phyloP scores from a whole-genome alignment of 2,113 vertebrate genomes.

The Cercopithecus mona region DNA sequence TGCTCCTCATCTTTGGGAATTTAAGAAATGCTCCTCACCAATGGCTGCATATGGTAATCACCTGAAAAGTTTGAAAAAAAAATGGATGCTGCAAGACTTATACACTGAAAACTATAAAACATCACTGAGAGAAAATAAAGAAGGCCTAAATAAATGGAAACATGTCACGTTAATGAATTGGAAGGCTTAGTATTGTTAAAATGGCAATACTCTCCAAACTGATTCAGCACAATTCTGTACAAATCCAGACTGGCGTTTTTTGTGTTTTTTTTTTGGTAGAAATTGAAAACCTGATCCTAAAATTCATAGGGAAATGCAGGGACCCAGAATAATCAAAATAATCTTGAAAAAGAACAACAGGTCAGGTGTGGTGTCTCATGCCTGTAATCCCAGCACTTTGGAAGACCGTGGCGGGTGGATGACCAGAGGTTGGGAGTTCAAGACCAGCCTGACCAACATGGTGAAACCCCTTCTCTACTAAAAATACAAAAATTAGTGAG shows the following conservation, averaged over 20 bases:
- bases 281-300: background rate
- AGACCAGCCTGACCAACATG: too few relatives aligned
- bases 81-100: background rate
- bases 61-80: background rate
- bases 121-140: background rate
- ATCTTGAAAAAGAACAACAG: background rate
- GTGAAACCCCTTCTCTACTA: too few relatives aligned
- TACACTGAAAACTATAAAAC: background rate
- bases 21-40: background rate
- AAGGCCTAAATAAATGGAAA: background rate
- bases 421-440: too few relatives aligned
- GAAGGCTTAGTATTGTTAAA: background rate
- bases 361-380: fast-evolving
- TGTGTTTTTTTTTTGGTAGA: background rate
- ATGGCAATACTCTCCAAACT: background rate
- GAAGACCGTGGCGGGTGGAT: too few relatives aligned
- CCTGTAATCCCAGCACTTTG: too few relatives aligned
- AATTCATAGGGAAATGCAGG: background rate
- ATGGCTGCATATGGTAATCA: background rate
- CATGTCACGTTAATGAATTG: background rate
- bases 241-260: background rate
- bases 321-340: background rate
- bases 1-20: background rate
- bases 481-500: too few relatives aligned
- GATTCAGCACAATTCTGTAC: background rate